Conservation (phyloP, 2,797 vertebrate genomes). For the Otolemur crassicaudatus region DNA sequence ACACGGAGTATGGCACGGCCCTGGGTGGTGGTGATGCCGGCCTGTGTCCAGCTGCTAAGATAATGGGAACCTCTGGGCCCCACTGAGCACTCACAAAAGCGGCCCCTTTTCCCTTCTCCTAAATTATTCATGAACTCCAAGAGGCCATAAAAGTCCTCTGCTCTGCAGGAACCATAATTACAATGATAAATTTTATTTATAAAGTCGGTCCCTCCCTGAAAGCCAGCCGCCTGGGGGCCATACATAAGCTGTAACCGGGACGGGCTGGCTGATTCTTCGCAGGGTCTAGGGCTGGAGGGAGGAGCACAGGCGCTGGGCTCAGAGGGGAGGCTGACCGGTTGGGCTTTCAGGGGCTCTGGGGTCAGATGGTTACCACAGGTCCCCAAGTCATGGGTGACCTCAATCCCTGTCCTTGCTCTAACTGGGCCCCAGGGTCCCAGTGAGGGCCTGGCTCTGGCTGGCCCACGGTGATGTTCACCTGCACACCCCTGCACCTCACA, state of each 20-base stretch:
- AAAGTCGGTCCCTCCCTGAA: slow-evolving; percentile 17
- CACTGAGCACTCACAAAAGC: slow-evolving; percentile 81
- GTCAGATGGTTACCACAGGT: background rate
- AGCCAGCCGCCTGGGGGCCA: slow-evolving; percentile 49
- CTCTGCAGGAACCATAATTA: slow-evolving; percentile 31
- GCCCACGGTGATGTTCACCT: background rate
- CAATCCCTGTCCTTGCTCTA: accelerated
- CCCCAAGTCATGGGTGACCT: accelerated
- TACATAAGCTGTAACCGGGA: background rate
- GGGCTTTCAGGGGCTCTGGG: background rate
- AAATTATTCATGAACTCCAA: slow-evolving; percentile 89
- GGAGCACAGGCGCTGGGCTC: accelerated
- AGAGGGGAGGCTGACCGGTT: accelerated
- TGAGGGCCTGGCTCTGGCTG: background rate
- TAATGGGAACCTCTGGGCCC: slow-evolving; percentile 37
- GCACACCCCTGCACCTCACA: accelerated
- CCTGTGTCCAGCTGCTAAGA: accelerated
- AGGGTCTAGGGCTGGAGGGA: background rate
- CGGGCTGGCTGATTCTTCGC: background rate
- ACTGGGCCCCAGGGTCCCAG: background rate
- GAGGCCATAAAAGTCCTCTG: slow-evolving; percentile 2
- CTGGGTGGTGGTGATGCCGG: background rate
- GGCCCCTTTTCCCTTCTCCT: slow-evolving; percentile 86
- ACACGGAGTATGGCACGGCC: accelerated
- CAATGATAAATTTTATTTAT: slow-evolving; percentile 67